A percentile compares a stretch with the other conserved stretches of the same genome.
Conservation (phyloP, 1,140 invertebrate genomes). For the Nebria ingens region DNA sequence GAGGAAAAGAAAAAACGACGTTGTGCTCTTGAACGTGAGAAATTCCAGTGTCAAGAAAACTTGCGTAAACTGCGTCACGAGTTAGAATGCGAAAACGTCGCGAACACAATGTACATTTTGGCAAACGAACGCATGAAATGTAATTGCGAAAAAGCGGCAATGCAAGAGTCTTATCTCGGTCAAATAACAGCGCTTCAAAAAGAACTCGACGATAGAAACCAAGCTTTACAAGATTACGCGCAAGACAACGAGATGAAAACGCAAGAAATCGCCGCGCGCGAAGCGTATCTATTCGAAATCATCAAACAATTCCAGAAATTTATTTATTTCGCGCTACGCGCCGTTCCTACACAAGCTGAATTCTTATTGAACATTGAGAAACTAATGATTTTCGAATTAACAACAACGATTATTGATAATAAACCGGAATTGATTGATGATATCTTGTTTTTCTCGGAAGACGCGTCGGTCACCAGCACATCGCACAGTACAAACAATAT, state of each 20-base stretch:
- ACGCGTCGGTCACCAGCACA: background rate
- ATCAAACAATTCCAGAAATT: constrained; percentile 38
- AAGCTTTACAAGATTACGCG: constrained; percentile 19
- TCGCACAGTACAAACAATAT: background rate
- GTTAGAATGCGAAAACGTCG: constrained; percentile 34
- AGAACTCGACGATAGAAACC: constrained; percentile 12
- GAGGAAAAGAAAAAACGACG: constrained; percentile 14
- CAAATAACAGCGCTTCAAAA: constrained; percentile 20
- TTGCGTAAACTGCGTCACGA: constrained; percentile 26
- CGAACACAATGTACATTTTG: constrained; percentile 33
- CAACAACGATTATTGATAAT: constrained; percentile 15
- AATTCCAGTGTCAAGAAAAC: constrained; percentile 21
- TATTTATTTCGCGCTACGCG: constrained; percentile 35
- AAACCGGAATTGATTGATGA: background rate
- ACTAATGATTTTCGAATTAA: constrained; percentile 29
- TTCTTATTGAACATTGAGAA: constrained; percentile 35
- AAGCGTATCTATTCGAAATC: constrained; percentile 29
- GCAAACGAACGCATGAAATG: constrained; percentile 34
- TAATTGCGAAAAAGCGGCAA: constrained; percentile 24
- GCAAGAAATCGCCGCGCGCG: constrained; percentile 20
- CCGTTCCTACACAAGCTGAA: constrained; percentile 35
- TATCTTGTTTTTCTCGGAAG: background rate
- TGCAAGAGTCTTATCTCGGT: constrained; percentile 26
- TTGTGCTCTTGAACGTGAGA: constrained; percentile 19
- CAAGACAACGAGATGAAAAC: constrained; percentile 23